Evolutionary conservation across 2,113 vertebrate genomes (phyloP), one percentile per base, ranked within the genome.

Genomic region (Neogale vison): DNA sequence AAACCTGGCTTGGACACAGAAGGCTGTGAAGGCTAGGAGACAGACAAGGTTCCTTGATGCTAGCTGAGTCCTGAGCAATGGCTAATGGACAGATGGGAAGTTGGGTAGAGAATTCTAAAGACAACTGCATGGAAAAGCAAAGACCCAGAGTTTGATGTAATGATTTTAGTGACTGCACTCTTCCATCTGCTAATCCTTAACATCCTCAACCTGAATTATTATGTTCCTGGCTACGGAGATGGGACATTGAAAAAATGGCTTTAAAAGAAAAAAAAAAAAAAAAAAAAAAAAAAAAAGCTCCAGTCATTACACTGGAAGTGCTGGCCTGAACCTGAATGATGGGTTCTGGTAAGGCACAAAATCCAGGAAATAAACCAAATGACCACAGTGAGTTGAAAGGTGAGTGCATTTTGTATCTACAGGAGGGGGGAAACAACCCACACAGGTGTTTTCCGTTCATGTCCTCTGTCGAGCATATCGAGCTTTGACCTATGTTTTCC

Each of bases 351-450:
- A 50, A 91, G 72, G 29, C 55, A 80, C 23, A 52, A 45, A 50
- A 36, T 61, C 26, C 39, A 80, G 42, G 17, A 74, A 50, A 52
- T 24, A 84, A 42, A 91, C 57, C 13, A 57, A 50, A 34, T 69
- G n/a, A 45, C 34, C 34, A 24, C 15, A 42, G 3, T 72, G 24
- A 83, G 26, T 63, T 21, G 36, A 61, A 79, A 63, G 21, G 3
- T 50, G 3, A 71, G 31, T 61, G 3, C 31, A 7, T 72, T 91
- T 96, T 83, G 4, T 29, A 52, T 34, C 24, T 42, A 57, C 36
- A 26, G 9, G 31, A 23, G 14, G 18, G 20, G 2, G 1, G 17
- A 63, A 3, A 15, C 0, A n/a, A n/a, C 34, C 23, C 9, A 77
- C n/a, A 26, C 0, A n/a, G 55, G 20, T 10, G 0, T 42, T 57